Percentiles rank a stretch among this genome's conserved stretches.
These are phyloP conservation scores for Lacerta viridis DNA, from an alignment of 2,797 vertebrate genomes.

Conservation along the genomic window DNA sequence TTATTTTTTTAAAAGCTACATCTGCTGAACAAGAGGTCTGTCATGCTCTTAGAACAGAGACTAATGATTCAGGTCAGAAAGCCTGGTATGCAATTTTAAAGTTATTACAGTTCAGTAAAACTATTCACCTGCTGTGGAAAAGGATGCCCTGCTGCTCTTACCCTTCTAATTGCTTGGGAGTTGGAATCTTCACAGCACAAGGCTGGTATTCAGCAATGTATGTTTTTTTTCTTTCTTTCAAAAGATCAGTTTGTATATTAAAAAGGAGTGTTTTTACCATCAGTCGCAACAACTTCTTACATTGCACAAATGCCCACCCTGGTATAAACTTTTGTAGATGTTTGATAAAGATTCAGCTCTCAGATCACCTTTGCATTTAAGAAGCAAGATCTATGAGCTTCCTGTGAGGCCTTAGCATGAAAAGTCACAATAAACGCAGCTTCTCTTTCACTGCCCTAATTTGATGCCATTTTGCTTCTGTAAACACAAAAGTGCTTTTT, in stretches of 20 bases:
- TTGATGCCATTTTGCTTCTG: neutral
- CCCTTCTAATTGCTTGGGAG: constrained; percentile 14
- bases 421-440: neutral
- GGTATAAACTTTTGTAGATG: neutral
- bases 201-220: neutral
- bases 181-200: constrained; percentile 20
- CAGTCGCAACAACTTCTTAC: neutral
- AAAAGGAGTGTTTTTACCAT: neutral
- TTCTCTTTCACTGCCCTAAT: constrained; percentile 3
- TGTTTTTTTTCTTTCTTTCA: neutral
- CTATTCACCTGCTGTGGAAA: constrained; percentile 16
- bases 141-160: constrained; percentile 26
- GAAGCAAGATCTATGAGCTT: neutral
- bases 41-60: neutral
- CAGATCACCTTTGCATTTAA: constrained; percentile 21
- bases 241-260: neutral
- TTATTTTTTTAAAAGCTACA: constrained; percentile 9
- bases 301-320: rapidly evolving
- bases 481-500: neutral
- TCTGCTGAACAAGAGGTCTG: constrained; percentile 10
- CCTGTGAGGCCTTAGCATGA: neutral
- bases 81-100: constrained; percentile 31
- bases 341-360: neutral
- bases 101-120: constrained; percentile 21
- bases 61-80: constrained; percentile 3